A percentile compares a stretch with the other conserved stretches of the same genome.
phyloP scores from a whole-genome alignment of 1,140 invertebrate genomes.

The Drosophila leontia region DNA sequence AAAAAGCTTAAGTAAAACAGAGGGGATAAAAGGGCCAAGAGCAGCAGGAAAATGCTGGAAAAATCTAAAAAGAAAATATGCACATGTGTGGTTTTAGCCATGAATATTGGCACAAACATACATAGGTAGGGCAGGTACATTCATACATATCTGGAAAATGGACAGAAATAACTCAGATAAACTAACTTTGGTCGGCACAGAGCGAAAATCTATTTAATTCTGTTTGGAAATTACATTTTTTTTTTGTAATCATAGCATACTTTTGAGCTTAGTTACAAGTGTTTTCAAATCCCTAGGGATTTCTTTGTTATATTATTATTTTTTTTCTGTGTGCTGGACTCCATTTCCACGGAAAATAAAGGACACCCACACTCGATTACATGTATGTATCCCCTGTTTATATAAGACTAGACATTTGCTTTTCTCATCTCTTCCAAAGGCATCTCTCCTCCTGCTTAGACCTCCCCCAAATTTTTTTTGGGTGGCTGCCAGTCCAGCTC shows the following conservation, averaged over 20 bases:
- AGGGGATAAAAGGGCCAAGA: neutral
- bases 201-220: neutral
- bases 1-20: slow-evolving; percentile 11
- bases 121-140: neutral
- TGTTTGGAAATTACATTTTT: neutral
- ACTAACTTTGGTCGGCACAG: neutral
- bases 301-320: neutral
- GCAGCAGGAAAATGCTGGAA: neutral
- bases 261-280: neutral
- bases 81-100: slow-evolving; percentile 23
- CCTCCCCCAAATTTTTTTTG: slow-evolving; percentile 5
- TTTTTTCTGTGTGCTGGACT: neutral
- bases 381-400: slow-evolving; percentile 41
- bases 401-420: slow-evolving; percentile 65
- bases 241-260: neutral
- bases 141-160: neutral
- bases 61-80: slow-evolving; percentile 15
- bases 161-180: slow-evolving; percentile 15
- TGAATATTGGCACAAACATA: slow-evolving; percentile 7
- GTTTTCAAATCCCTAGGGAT: neutral
- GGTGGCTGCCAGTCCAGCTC: slow-evolving; percentile 21
- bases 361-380: neutral
- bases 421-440: slow-evolving; percentile 1
- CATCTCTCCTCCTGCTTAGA: neutral
- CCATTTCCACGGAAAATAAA: neutral